Evolutionary conservation across 1,140 invertebrate species (phyloP), one percentile per base, ranked within the genome.

Genomic region (Rhopalosiphum padi): DNA sequence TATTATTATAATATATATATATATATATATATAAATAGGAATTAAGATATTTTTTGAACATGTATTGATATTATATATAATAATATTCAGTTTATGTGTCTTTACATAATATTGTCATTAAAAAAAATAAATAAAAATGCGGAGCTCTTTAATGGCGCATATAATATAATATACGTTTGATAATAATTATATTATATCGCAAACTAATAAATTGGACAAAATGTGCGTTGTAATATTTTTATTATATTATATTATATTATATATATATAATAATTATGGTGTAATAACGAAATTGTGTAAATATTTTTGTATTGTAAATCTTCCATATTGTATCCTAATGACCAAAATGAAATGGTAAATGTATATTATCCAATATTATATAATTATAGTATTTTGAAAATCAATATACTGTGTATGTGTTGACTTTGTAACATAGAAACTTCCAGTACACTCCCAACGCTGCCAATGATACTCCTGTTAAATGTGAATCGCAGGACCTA

Each of bases 241-340:
- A 85, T 85, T 85, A 41, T 68, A 68, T 68, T 68, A 68, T 68
- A n/a, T 68, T 68, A 55, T 35, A 35, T 55, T 7, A 46, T 37
- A n/a, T 41, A 60, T 43, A 91, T 60, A 41, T 77, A 41, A 46
- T 77, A 25, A 82, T 77, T 82, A 46, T 77, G 22, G 25, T 30
- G 30, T 60, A 68, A 90, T 43, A 68, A 90, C 41, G 89, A 85
- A 93, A 85, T 86, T 41, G 46, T 93, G 91, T 93, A 93, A 53
- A 93, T 93, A 93, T 85, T 93, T 93, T 53, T 91, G 22, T 93
- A 93, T 85, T 93, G 77, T 85, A 93, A 85, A 93, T 93, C 82
- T 93, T 85, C 82, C 48, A 37, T 93, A 86, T 85, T 92, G 35
- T 92, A 83, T 82, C n/a, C 37, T 83, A 53, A 53, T 30, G 91